These are phyloP conservation scores for Dryas iulia DNA, from an alignment of 1,140 invertebrate genomes.

Conservation along the genomic window DNA sequence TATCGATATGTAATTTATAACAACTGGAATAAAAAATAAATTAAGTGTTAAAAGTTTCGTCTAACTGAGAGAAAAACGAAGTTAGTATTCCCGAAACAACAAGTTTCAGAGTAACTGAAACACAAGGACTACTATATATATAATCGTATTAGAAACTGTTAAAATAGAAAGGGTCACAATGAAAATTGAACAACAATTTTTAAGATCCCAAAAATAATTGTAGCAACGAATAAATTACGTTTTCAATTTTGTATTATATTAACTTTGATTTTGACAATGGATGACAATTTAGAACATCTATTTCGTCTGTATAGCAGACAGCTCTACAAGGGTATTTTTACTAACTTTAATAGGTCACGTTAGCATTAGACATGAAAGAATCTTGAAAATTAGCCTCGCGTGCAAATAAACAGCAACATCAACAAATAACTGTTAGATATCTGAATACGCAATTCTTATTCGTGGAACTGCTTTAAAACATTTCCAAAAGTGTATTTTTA, in stretches of 20 bases:
- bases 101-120: too few relatives aligned
- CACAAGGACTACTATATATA: too few relatives aligned
- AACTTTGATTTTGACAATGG: neutral
- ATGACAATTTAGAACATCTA: neutral
- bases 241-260: neutral
- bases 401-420: conserved; percentile 7
- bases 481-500: conserved; percentile 2
- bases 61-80: too few relatives aligned
- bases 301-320: neutral
- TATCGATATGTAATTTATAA: too few relatives aligned
- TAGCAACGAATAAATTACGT: too few relatives aligned
- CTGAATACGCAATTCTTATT: conserved; percentile 2
- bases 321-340: neutral
- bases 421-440: conserved; percentile 4
- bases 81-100: too few relatives aligned
- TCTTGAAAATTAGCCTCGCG: conserved; percentile 8
- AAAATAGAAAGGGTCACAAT: too few relatives aligned
- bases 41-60: too few relatives aligned
- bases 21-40: too few relatives aligned
- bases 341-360: neutral
- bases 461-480: neutral
- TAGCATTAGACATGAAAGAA: neutral
- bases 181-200: too few relatives aligned
- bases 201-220: too few relatives aligned
- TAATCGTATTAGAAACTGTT: too few relatives aligned